These are phyloP conservation scores for Aleiodes leptofemur DNA, from an alignment of 2,888 invertebrate species.

Conservation along the genomic window DNA sequence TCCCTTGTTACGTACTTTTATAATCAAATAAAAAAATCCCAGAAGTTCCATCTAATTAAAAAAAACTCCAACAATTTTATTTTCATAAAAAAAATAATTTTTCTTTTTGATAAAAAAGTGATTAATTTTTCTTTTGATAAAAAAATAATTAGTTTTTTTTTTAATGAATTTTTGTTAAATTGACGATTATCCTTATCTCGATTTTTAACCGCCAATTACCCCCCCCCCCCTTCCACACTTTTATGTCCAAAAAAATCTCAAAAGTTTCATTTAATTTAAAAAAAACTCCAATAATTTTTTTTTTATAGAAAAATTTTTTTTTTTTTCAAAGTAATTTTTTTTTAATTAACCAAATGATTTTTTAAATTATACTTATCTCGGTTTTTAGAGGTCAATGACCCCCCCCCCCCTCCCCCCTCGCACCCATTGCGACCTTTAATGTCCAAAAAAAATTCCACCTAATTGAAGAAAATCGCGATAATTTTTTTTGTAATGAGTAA, in stretches of 20 bases:
- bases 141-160: not conserved
- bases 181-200: slow-evolving; percentile 27
- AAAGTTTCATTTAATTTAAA: not conserved
- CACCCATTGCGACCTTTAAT: not conserved
- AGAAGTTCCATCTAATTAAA: not conserved
- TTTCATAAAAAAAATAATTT: not conserved
- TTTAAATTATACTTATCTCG: slow-evolving; percentile 32
- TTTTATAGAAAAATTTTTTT: no score
- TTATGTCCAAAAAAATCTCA: no score
- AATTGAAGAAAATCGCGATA: not conserved
- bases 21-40: no score
- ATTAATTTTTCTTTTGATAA: not conserved
- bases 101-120: not conserved
- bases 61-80: not conserved
- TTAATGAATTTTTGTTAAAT: not conserved
- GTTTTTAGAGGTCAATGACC: slow-evolving; percentile 7
- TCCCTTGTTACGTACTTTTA: not conserved
- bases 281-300: not conserved
- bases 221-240: not conserved
- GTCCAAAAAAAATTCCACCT: no score
- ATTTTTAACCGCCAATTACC: slow-evolving; percentile 1
- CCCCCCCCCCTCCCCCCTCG: not conserved
- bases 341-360: no score
- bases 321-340: no score
- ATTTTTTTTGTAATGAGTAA: no score